Evolutionary conservation across 2,888 invertebrate species (phyloP).

Genomic region (Plebejus argus): DNA sequence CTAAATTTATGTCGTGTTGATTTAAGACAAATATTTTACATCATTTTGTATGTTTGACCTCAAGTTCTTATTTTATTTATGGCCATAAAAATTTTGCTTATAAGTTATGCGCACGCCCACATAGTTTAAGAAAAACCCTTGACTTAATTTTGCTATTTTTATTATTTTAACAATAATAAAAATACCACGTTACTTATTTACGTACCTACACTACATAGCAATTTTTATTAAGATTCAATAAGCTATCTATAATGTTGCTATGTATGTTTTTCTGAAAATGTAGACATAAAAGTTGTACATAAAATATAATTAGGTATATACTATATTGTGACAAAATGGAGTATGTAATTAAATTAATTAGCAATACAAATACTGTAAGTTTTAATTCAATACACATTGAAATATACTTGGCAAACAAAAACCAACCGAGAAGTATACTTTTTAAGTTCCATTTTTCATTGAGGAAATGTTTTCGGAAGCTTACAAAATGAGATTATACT

Average conservation of each 20-base stretch:
- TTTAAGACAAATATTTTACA: not conserved
- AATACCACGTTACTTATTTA: too few species aligned
- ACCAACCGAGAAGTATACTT: slow-evolving; percentile 60
- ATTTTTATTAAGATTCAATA: too few species aligned
- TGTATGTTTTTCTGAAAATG: not conserved
- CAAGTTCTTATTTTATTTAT: not conserved
- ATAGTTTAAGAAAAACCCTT: not conserved
- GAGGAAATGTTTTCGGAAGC: slow-evolving; percentile 70
- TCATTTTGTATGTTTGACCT: slow-evolving; percentile 6
- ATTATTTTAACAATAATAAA: too few species aligned
- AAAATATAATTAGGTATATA: too few species aligned
- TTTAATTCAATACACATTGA: slow-evolving; percentile 77
- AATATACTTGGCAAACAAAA: slow-evolving; percentile 59
- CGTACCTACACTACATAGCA: too few species aligned
- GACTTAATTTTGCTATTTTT: too few species aligned
- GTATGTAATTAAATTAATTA: slow-evolving; percentile 78
- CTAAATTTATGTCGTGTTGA: slow-evolving; percentile 2
- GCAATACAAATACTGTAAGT: slow-evolving; percentile 74
- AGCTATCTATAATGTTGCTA: too few species aligned
- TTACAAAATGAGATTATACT: slow-evolving; percentile 65
- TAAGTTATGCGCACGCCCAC: not conserved
- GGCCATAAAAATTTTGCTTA: not conserved
- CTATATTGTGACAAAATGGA: slow-evolving; percentile 64
- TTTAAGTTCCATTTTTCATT: slow-evolving; percentile 69
- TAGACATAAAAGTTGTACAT: not conserved